Base-by-base conservation (phyloP, 2,888 invertebrate species). In the Drosophila macrospina region DNA sequence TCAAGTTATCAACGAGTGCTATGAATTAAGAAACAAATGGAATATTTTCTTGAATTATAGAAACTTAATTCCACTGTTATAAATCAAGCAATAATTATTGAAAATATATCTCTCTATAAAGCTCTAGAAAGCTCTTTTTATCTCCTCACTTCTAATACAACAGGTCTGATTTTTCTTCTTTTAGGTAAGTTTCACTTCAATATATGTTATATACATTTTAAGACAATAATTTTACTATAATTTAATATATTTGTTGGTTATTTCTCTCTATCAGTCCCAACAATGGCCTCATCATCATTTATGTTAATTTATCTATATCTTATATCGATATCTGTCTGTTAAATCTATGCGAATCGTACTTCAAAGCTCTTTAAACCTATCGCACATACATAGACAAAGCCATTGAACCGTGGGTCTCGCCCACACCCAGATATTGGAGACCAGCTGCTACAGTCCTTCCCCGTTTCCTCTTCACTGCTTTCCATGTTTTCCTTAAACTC, bases 331-430 rank as follows among this genome's bases (percentile, higher is more conserved):
- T 48, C 24, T 8, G 8, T 2, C 30, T 30, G 10, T 47, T 47
- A 28, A 51, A 51, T 51, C 28, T 11, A 10, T 24, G 28, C 15
- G 37, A 51, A 20, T 20, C 4, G 1, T 34, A 50, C 13, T 50
- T 62, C 47, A n/a, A 41, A 41, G 20, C n/a, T 5, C 41, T 34
- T 61, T 30, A 64, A 62, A 57, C 55, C 61, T 37, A 48, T 36
- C 32, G 37, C 4, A 45, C 16, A 45, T 26, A 42, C 15, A 47
- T 41, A 8, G 8, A 15, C 26, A 65, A 52, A 73, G 30, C 56
- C 62, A 64, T 70, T 60, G 62, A 74, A 60, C 62, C 52, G 47
- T 42, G 26, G 24, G 34, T 36, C 36, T 8, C 32, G 11, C 26
- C 8, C 13, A 3, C 5, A 3, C 48, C 30, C 16, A 36, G 28